A percentile compares a stretch with the other conserved stretches of the same genome.
Evolutionary conservation across 2,797 vertebrate species (phyloP).

Genomic region (Coregonus ussuriensis): DNA sequence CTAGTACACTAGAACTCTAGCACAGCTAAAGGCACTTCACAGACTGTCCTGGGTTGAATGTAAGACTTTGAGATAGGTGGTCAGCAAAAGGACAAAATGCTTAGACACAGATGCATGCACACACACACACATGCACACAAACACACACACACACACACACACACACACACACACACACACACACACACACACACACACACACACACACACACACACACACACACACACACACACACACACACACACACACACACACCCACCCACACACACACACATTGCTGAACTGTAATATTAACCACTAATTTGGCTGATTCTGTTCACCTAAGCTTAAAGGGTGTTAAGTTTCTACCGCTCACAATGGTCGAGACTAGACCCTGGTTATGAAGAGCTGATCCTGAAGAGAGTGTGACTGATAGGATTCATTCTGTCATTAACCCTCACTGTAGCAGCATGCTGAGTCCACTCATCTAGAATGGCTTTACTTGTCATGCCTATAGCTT

Average conservation of each 20-base stretch:
- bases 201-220: too few relatives aligned
- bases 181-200: too few relatives aligned
- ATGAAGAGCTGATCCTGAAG: neutral
- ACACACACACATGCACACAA: too few relatives aligned
- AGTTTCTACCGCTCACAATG: neutral
- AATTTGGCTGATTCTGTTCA: neutral
- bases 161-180: too few relatives aligned
- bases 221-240: too few relatives aligned
- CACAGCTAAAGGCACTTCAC: neutral
- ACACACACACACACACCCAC: neutral
- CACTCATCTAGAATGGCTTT: conserved; percentile 1
- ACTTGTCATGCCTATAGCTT: neutral
- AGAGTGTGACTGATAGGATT: conserved; percentile 24
- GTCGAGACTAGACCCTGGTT: neutral
- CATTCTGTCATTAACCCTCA: conserved; percentile 12
- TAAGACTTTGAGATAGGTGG: neutral
- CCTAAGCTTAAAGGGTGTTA: neutral
- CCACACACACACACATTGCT: conserved; percentile 5
- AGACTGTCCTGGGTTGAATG: neutral
- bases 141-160: too few relatives aligned
- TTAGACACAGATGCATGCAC: neutral
- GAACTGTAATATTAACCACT: neutral
- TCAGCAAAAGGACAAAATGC: neutral
- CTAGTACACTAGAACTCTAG: neutral
- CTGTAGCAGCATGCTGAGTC: neutral